A percentile compares a stretch with the other conserved stretches of the same genome.
These are phyloP conservation scores for Sinodicranocentrus sp. DNA, from an alignment of 2,888 invertebrate species.

Conservation along the genomic window DNA sequence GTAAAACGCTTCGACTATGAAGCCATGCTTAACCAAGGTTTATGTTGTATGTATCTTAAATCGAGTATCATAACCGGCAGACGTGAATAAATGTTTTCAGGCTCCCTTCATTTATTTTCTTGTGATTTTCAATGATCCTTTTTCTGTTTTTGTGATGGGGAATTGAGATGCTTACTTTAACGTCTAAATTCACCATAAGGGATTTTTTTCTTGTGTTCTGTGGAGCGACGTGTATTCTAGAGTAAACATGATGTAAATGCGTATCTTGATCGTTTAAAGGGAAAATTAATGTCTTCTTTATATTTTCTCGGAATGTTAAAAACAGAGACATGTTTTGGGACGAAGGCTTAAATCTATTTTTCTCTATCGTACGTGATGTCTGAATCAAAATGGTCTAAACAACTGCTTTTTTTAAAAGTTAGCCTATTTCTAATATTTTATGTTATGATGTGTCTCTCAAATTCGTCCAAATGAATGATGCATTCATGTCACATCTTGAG, in stretches of 20 bases:
- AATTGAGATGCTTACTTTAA: conserved; percentile 5
- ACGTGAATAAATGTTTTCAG: conserved; percentile 44
- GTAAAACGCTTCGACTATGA: neutral
- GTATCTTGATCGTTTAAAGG: conserved; percentile 2
- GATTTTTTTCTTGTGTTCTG: neutral
- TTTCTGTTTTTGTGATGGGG: neutral
- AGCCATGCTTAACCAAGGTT: too few relatives aligned
- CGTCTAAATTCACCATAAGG: neutral
- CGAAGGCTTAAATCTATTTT: neutral
- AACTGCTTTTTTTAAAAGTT: neutral
- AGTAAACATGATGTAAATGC: conserved; percentile 37
- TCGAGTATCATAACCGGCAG: neutral
- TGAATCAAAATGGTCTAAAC: neutral
- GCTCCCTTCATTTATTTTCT: conserved; percentile 60
- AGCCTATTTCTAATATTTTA: too few relatives aligned
- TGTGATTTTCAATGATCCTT: conserved; percentile 44
- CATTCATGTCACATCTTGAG: too few relatives aligned
- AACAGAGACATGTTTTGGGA: neutral
- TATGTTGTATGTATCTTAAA: too few relatives aligned
- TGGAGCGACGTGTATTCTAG: conserved; percentile 21
- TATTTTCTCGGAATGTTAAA: conserved; percentile 32
- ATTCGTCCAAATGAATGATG: too few relatives aligned
- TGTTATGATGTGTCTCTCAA: too few relatives aligned
- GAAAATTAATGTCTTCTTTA: conserved; percentile 49
- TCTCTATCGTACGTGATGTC: neutral